Conservation (phyloP, 2,797 vertebrate genomes). For the Spea hammondii region DNA sequence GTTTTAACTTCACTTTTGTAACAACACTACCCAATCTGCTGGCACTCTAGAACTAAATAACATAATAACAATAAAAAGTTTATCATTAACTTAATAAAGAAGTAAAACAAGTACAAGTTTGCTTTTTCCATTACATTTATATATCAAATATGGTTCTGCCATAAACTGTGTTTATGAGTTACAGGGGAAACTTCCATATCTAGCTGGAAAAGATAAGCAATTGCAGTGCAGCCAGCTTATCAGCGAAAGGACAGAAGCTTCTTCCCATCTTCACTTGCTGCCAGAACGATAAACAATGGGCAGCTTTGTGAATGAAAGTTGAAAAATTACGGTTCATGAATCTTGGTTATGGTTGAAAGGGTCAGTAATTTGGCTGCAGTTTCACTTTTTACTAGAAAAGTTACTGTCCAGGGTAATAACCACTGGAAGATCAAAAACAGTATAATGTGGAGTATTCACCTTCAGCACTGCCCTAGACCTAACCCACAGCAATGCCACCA, state of each 20-base stretch:
- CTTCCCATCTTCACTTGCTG: conserved; percentile 1
- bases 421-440: neutral
- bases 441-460: too few relatives aligned
- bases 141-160: too few relatives aligned
- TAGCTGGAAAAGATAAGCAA: neutral
- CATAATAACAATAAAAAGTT: too few relatives aligned
- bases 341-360: conserved; percentile 5
- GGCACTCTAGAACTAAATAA: too few relatives aligned
- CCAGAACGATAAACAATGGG: conserved; percentile 16
- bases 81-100: too few relatives aligned
- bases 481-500: too few relatives aligned
- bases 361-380: conserved; percentile 5
- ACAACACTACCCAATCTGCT: too few relatives aligned
- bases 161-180: too few relatives aligned
- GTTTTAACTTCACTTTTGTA: too few relatives aligned
- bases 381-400: neutral
- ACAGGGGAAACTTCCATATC: neutral
- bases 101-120: too few relatives aligned
- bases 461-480: too few relatives aligned
- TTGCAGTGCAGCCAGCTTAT: neutral
- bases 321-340: conserved; percentile 6
- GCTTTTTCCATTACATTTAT: neutral
- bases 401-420: neutral
- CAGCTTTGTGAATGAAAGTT: conserved; percentile 14
- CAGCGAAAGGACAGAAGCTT: conserved; percentile 1